These are phyloP conservation scores for Trissolcus basalis DNA, from an alignment of 1,140 invertebrate genomes.

Conservation along the genomic window DNA sequence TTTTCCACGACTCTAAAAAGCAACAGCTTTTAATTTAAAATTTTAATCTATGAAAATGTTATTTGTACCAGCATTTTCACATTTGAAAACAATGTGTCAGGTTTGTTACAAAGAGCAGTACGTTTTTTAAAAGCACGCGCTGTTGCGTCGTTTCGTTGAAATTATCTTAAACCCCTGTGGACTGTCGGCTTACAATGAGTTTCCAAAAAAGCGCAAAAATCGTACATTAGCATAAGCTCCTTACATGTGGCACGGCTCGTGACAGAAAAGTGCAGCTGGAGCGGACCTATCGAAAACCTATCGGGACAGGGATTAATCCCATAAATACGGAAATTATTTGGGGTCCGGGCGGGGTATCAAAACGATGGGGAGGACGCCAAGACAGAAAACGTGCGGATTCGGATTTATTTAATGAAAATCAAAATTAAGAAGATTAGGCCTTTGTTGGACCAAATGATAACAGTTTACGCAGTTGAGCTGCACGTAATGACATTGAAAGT, in stretches of 20 bases:
- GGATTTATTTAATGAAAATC: slow-evolving; percentile 58
- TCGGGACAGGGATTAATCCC: slow-evolving; percentile 58
- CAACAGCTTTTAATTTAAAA: too few relatives aligned
- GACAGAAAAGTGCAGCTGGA: slow-evolving; percentile 58
- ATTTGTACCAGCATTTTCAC: too few relatives aligned
- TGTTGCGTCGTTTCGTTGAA: slow-evolving; percentile 54
- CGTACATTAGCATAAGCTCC: slow-evolving; percentile 59
- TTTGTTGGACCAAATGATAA: slow-evolving; percentile 35
- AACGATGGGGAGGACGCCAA: slow-evolving; percentile 27
- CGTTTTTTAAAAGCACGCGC: slow-evolving; percentile 2
- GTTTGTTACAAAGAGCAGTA: too few relatives aligned
- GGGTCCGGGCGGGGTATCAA: slow-evolving; percentile 24
- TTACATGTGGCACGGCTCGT: slow-evolving; percentile 53
- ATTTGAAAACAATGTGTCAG: too few relatives aligned
- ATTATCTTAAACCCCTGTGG: slow-evolving; percentile 55
- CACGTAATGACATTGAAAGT: slow-evolving; percentile 12
- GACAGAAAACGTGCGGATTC: slow-evolving; percentile 19
- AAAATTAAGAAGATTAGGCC: slow-evolving; percentile 39
- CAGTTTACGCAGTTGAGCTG: slow-evolving; percentile 5
- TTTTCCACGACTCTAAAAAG: too few relatives aligned
- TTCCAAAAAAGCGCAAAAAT: slow-evolving; percentile 63
- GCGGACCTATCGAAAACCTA: slow-evolving; percentile 61
- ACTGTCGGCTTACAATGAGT: slow-evolving; percentile 50
- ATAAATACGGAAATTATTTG: slow-evolving; percentile 62
- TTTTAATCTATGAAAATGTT: too few relatives aligned